Conservation (phyloP, 2,797 vertebrate genomes). For the Cebuella pygmaea region DNA sequence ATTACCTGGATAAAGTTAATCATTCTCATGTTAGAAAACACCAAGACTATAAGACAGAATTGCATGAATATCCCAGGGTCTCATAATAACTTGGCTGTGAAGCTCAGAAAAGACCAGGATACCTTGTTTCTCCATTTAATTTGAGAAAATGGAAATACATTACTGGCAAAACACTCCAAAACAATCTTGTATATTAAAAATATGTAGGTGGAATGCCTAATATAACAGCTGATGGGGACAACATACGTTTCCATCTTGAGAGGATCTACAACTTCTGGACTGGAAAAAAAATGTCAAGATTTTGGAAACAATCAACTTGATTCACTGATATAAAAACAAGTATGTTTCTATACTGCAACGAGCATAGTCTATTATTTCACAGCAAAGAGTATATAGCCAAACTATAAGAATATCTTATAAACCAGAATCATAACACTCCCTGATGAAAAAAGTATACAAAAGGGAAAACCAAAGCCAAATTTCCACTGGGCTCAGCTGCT, state of each 20-base stretch:
- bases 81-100: background rate
- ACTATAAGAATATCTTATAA: background rate
- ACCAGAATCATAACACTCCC: background rate
- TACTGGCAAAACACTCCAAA: background rate
- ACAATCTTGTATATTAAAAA: background rate
- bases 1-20: background rate
- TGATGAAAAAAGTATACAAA: background rate
- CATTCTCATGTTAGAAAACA: background rate
- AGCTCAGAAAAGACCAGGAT: background rate
- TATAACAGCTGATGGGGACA: background rate
- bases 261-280: background rate
- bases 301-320: background rate
- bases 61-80: background rate
- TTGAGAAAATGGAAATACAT: constrained; percentile 7
- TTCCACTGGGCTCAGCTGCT: background rate
- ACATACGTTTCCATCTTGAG: background rate
- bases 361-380: background rate
- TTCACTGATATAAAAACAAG: background rate
- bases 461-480: background rate
- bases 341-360: background rate
- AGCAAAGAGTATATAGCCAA: background rate
- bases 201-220: background rate
- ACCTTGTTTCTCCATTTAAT: background rate
- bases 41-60: background rate
- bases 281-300: background rate